These are phyloP conservation scores for Miltochrista miniata DNA, from an alignment of 2,888 invertebrate genomes.

Conservation along the genomic window DNA sequence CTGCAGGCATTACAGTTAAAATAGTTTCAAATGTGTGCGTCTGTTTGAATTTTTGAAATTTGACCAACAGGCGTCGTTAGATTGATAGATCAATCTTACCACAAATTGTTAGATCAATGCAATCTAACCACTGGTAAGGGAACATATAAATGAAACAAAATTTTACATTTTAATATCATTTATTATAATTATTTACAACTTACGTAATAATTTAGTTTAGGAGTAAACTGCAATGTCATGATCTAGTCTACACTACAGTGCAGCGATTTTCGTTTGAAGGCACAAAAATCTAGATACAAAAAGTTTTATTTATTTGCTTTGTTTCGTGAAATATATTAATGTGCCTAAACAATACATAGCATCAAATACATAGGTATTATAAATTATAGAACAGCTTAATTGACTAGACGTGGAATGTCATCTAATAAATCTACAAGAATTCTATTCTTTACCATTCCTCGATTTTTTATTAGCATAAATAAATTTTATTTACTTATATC, in stretches of 20 bases:
- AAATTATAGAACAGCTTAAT: slow-evolving; percentile 54
- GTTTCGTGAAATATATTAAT: slow-evolving; percentile 18
- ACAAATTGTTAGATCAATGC: no score
- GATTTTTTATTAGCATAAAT: slow-evolving; percentile 12
- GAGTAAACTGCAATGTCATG: slow-evolving; percentile 61
- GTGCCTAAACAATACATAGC: slow-evolving; percentile 36
- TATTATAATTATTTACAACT: slow-evolving; percentile 74
- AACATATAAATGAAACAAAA: no score
- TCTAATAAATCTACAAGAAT: slow-evolving; percentile 48
- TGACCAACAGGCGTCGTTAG: no score
- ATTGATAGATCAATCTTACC: no score
- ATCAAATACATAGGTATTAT: slow-evolving; percentile 33
- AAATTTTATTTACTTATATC: neutral
- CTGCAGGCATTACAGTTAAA: no score
- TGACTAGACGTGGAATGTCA: slow-evolving; percentile 76
- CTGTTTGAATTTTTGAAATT: no score
- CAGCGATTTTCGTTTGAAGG: slow-evolving; percentile 55
- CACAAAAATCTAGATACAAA: slow-evolving; percentile 53
- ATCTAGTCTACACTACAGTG: slow-evolving; percentile 55
- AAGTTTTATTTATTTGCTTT: slow-evolving; percentile 29
- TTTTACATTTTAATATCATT: slow-evolving; percentile 41
- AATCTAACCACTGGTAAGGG: no score
- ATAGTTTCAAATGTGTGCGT: no score
- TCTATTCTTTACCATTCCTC: slow-evolving; percentile 13
- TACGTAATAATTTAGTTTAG: slow-evolving; percentile 60